phyloP scores from a whole-genome alignment of 1,140 invertebrate species.

The Platyura marginata region DNA sequence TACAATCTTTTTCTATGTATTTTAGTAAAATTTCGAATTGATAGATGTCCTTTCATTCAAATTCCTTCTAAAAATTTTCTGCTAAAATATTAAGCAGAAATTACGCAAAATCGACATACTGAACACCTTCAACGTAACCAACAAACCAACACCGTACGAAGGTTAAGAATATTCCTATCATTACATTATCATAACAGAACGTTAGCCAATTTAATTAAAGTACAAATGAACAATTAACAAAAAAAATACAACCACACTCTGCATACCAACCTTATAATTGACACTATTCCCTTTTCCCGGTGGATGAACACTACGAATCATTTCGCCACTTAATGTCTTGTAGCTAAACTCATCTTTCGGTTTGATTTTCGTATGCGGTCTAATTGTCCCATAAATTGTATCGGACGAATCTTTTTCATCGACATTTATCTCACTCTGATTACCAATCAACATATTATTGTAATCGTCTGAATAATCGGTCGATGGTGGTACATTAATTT shows the following conservation, averaged over 20 bases:
- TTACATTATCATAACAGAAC: too few species aligned
- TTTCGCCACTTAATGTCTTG: constrained; percentile 20
- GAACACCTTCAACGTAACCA: too few species aligned
- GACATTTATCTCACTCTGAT: too few species aligned
- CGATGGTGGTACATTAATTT: background rate
- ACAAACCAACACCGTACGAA: too few species aligned
- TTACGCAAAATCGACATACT: too few species aligned
- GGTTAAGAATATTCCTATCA: too few species aligned
- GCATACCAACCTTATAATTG: constrained; percentile 18
- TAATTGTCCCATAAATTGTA: constrained; percentile 2
- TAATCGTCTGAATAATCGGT: background rate
- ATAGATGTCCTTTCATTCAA: too few species aligned
- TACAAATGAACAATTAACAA: background rate
- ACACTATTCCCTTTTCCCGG: constrained; percentile 18
- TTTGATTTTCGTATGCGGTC: background rate
- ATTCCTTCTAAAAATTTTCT: too few species aligned
- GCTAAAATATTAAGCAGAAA: too few species aligned
- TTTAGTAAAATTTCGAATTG: too few species aligned
- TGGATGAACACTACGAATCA: constrained; percentile 22
- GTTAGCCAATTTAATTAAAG: too few species aligned
- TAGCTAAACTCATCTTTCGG: constrained; percentile 9
- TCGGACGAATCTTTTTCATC: constrained; percentile 4
- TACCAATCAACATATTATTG: background rate
- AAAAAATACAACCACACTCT: background rate
- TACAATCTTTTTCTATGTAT: too few species aligned